These are phyloP conservation scores for Ischnura elegans DNA, from an alignment of 2,888 invertebrate species.

Conservation along the genomic window DNA sequence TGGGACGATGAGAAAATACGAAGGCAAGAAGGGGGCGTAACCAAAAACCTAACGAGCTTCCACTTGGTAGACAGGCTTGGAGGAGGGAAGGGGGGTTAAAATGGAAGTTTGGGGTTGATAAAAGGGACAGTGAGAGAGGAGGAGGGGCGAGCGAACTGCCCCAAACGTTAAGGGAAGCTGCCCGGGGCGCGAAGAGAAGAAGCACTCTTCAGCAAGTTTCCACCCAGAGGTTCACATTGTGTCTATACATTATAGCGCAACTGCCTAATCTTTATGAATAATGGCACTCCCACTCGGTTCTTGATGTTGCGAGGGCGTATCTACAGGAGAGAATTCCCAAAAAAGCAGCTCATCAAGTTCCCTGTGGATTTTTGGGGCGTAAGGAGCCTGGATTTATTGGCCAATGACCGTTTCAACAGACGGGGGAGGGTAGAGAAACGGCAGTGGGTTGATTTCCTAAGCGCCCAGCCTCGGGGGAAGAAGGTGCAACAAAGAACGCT, in stretches of 20 bases:
- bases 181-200: not conserved
- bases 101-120: not conserved
- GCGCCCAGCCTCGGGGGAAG: not conserved
- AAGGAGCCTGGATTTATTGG: conserved; percentile 12
- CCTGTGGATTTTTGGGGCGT: conserved; percentile 5
- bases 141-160: not conserved
- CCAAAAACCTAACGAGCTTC: not conserved
- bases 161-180: not conserved
- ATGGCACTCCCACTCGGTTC: not conserved
- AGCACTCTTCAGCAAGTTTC: not conserved
- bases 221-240: not conserved
- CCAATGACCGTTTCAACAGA: not conserved
- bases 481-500: not conserved
- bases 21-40: not conserved
- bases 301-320: not conserved
- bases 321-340: not conserved
- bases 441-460: not conserved
- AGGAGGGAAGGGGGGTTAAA: not conserved
- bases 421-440: not conserved
- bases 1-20: not conserved
- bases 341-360: not conserved
- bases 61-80: not conserved
- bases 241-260: not conserved
- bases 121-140: not conserved
- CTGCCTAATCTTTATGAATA: conserved; percentile 23